These are phyloP conservation scores for Oreortyx pictus DNA, from an alignment of 2,797 vertebrate species.

Conservation along the genomic window DNA sequence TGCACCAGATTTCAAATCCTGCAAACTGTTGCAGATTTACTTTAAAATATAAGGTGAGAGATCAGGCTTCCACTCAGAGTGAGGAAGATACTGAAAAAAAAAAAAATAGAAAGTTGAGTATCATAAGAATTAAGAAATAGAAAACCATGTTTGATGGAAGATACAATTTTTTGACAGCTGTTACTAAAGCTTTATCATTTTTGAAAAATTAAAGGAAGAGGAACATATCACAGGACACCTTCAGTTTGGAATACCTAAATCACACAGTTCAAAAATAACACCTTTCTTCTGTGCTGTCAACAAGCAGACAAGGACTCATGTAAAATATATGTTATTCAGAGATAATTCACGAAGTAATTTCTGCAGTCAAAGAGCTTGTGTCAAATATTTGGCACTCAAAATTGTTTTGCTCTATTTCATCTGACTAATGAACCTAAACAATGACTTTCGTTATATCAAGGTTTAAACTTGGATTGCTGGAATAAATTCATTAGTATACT, in stretches of 20 bases:
- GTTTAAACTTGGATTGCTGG: not conserved
- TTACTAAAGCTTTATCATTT: not conserved
- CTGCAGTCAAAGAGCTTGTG: not conserved
- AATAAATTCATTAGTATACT: not conserved
- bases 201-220: not conserved
- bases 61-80: not conserved
- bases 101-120: not conserved
- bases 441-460: not conserved
- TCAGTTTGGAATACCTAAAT: not conserved
- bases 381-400: not conserved
- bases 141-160: not conserved
- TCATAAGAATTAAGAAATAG: not conserved
- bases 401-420: not conserved
- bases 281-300: not conserved
- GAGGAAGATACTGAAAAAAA: not conserved
- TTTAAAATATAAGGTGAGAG: not conserved
- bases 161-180: not conserved
- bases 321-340: not conserved
- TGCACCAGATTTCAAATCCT: accelerated
- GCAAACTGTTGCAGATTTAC: not conserved
- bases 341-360: not conserved
- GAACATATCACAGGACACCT: not conserved
- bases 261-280: not conserved
- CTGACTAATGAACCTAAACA: not conserved
- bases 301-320: not conserved